A percentile compares a stretch with the other conserved stretches of the same genome.
Conservation (phyloP, 2,113 vertebrate genomes). For the Microcebus lehilahytsara region DNA sequence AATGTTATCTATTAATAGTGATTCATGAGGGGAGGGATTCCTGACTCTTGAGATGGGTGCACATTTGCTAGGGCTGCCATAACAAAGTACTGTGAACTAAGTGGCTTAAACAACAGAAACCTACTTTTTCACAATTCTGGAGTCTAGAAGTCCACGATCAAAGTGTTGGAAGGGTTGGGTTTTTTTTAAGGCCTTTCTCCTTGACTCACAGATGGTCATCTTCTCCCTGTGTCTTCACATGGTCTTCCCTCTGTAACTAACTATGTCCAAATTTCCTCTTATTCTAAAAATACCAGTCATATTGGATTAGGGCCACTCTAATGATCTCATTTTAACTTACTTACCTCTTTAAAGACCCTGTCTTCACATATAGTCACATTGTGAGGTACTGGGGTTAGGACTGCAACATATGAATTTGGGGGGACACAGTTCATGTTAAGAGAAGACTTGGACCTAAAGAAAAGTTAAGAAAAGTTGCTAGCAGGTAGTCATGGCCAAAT, state of each 20-base stretch:
- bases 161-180: too few species aligned
- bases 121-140: background rate
- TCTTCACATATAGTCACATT: background rate
- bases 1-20: background rate
- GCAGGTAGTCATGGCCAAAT: too few species aligned
- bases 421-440: background rate
- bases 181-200: too few species aligned
- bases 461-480: background rate
- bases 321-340: background rate
- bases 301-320: background rate
- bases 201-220: background rate
- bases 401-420: background rate
- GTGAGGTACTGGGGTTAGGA: background rate
- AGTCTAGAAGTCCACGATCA: too few species aligned
- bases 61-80: background rate
- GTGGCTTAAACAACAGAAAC: background rate
- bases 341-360: background rate
- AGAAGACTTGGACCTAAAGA: background rate
- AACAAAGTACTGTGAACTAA: background rate
- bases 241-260: background rate
- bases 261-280: background rate
- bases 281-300: background rate
- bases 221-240: background rate
- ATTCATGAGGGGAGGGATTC: background rate
- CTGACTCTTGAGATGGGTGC: background rate